Percentiles rank a stretch among this genome's conserved stretches.
These are phyloP conservation scores for Latrodectus elegans DNA, from an alignment of 2,888 invertebrate species.

Conservation along the genomic window DNA sequence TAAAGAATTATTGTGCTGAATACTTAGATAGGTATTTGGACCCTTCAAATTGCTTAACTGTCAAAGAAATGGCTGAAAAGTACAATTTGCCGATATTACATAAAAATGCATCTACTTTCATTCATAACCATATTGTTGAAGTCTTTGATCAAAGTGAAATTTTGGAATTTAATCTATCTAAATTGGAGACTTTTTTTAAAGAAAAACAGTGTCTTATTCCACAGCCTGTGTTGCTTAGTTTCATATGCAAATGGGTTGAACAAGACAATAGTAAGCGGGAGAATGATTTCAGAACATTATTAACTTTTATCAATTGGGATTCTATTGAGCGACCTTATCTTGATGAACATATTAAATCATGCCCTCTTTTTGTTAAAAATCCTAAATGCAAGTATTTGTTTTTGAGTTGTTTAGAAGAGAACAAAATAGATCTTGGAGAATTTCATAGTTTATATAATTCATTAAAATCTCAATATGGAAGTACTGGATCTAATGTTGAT, in stretches of 20 bases:
- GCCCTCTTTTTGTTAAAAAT: constrained; percentile 79
- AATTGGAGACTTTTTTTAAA: constrained; percentile 78
- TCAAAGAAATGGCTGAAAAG: constrained; percentile 79
- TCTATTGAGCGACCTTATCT: constrained; percentile 58
- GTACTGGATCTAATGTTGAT: constrained; percentile 64
- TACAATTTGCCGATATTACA: constrained; percentile 79
- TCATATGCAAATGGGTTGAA: constrained; percentile 79
- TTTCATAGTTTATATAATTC: constrained; percentile 43
- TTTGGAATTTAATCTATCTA: constrained; percentile 76
- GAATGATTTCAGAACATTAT: constrained; percentile 76
- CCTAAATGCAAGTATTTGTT: constrained; percentile 79
- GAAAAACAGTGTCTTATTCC: constrained; percentile 77
- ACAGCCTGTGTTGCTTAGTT: constrained; percentile 75
- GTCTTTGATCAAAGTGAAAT: constrained; percentile 79
- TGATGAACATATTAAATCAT: constrained; percentile 78
- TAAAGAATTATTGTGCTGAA: constrained; percentile 81
- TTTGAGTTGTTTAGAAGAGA: constrained; percentile 77
- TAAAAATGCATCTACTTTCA: constrained; percentile 79
- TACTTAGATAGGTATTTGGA: constrained; percentile 80
- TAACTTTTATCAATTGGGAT: constrained; percentile 66
- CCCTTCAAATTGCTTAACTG: constrained; percentile 80
- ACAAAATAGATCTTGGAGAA: constrained; percentile 53
- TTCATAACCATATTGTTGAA: constrained; percentile 78
- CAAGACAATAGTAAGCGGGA: constrained; percentile 77
- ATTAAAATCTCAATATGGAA: constrained; percentile 63